Evolutionary conservation across 2,797 vertebrate genomes (phyloP).

Genomic region (Triplophysa yarkandensis): DNA sequence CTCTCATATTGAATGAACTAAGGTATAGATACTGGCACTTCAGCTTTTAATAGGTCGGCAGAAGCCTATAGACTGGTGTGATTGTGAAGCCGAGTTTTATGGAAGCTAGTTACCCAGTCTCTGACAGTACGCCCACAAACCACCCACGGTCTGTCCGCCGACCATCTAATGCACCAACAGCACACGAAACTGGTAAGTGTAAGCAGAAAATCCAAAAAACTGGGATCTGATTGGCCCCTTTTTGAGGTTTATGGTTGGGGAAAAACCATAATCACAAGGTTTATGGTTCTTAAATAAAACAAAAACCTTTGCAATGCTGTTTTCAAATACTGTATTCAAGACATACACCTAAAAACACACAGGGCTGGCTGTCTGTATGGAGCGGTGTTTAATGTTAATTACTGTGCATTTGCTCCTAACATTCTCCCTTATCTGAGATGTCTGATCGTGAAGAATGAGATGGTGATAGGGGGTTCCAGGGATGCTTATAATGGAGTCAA

Average conservation of each 20-base stretch:
- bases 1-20: too few species aligned
- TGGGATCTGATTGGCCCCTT: neutral
- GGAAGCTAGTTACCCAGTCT: neutral
- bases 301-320: neutral
- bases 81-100: neutral
- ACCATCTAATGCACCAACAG: neutral
- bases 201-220: neutral
- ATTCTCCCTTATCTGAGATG: constrained; percentile 19
- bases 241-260: neutral
- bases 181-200: neutral
- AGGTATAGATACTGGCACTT: neutral
- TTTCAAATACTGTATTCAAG: neutral
- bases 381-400: constrained; percentile 7
- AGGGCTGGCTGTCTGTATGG: neutral
- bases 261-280: too few species aligned
- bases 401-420: constrained; percentile 7
- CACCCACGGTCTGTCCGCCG: neutral
- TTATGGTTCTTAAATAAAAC: too few species aligned
- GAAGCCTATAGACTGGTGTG: neutral
- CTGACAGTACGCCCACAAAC: neutral
- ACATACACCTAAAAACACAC: neutral
- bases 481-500: constrained; percentile 30
- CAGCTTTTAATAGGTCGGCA: neutral
- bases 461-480: constrained; percentile 1
- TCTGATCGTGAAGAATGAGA: constrained; percentile 21